Conservation (phyloP, 2,888 invertebrate genomes). For the Operophtera brumata region DNA sequence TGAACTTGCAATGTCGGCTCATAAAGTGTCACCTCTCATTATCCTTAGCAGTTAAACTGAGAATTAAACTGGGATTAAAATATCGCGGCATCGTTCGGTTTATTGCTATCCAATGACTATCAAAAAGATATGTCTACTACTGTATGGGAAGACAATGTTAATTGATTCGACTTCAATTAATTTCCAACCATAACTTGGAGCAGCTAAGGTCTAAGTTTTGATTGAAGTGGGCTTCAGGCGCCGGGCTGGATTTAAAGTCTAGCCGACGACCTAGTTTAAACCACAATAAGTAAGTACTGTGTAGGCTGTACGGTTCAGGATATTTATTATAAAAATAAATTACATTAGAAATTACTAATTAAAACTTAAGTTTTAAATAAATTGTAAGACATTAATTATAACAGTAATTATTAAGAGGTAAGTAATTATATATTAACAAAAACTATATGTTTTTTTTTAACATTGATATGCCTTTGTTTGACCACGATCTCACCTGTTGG, state of each 20-base stretch:
- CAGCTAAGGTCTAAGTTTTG: background rate
- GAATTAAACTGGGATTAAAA: background rate
- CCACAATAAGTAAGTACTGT: background rate
- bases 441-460: too few relatives aligned
- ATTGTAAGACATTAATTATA: too few relatives aligned
- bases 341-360: too few relatives aligned
- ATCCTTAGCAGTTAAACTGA: background rate
- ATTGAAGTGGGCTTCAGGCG: background rate
- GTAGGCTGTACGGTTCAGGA: background rate
- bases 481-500: too few relatives aligned
- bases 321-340: too few relatives aligned
- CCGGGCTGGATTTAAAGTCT: slow-evolving; percentile 4
- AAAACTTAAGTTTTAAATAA: too few relatives aligned
- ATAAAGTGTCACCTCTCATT: background rate
- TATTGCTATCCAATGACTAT: slow-evolving; percentile 10
- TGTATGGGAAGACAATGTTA: slow-evolving; percentile 1
- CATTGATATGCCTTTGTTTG: too few relatives aligned
- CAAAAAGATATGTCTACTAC: slow-evolving; percentile 10
- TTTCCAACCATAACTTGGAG: background rate
- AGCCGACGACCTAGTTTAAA: slow-evolving; percentile 6
- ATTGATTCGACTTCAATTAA: slow-evolving; percentile 1
- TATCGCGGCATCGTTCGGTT: background rate
- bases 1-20: too few relatives aligned
- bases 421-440: too few relatives aligned
- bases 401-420: too few relatives aligned